phyloP scores from a whole-genome alignment of 1,140 invertebrate species.

The Plectrocnemia conspersa region DNA sequence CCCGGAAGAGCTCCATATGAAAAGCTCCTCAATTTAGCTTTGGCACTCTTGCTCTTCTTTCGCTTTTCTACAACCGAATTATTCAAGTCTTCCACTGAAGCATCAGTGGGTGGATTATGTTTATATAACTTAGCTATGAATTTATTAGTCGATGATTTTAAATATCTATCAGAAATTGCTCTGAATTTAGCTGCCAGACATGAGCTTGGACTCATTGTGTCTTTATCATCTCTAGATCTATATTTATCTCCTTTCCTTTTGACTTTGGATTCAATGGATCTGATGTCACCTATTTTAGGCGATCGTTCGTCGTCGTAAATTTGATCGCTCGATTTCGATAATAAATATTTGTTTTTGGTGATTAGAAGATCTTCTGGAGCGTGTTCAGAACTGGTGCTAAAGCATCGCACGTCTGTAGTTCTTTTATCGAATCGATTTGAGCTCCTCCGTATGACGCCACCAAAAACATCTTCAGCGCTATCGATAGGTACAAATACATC shows the following conservation, averaged over 20 bases:
- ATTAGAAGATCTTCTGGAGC: constrained; percentile 44
- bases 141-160: constrained; percentile 64
- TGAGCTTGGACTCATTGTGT: constrained; percentile 51
- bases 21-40: constrained; percentile 65
- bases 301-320: constrained; percentile 43
- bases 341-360: constrained; percentile 45
- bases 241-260: constrained; percentile 41
- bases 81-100: constrained; percentile 21
- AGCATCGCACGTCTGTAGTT: constrained; percentile 45
- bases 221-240: constrained; percentile 48
- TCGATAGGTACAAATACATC: constrained; percentile 45
- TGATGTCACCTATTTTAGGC: constrained; percentile 34
- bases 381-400: constrained; percentile 50
- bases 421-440: constrained; percentile 19
- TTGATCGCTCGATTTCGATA: constrained; percentile 53
- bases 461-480: neutral
- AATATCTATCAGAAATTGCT: constrained; percentile 66
- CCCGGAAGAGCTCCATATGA: constrained; percentile 70
- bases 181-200: constrained; percentile 65
- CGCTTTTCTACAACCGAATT: constrained; percentile 27
- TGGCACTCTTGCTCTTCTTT: constrained; percentile 47
- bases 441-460: constrained; percentile 22
- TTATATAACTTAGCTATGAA: constrained; percentile 66
- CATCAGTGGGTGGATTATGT: constrained; percentile 42
- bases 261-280: constrained; percentile 31